These are phyloP conservation scores for cattle (Bos taurus) DNA, from an alignment of 2,113 vertebrate species.

Conservation along the genomic window DNA sequence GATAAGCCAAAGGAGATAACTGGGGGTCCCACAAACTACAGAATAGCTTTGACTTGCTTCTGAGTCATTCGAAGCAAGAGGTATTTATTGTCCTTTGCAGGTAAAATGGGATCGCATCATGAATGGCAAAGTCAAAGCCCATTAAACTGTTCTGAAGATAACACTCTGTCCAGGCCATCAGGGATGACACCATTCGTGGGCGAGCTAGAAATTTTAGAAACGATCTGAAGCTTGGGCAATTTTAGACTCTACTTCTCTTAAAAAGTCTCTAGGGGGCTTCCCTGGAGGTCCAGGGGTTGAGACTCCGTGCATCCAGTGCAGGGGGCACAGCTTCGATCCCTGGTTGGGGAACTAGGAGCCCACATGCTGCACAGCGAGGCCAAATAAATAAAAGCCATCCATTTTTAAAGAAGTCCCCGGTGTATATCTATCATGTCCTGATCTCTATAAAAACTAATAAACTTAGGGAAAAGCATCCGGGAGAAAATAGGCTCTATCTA, in stretches of 20 bases:
- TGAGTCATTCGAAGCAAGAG: conserved; percentile 34
- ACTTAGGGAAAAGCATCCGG: background rate
- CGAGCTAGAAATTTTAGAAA: conserved; percentile 16
- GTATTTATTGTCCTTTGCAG: conserved; percentile 62
- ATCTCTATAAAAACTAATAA: background rate
- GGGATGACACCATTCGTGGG: background rate
- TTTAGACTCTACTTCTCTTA: background rate
- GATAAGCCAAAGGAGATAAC: conserved; percentile 56
- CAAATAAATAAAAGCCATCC: background rate
- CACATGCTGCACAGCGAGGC: background rate
- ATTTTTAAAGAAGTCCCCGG: background rate
- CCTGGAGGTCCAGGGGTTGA: background rate
- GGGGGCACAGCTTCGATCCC: background rate
- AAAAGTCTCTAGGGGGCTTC: background rate
- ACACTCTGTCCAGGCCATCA: background rate
- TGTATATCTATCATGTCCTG: too few species aligned
- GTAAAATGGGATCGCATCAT: conserved; percentile 57
- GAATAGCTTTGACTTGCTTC: conserved; percentile 63
- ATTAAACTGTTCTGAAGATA: conserved; percentile 11
- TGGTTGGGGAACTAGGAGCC: background rate
- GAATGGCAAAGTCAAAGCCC: conserved; percentile 61
- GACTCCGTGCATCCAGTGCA: rapidly evolving
- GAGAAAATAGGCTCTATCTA: background rate
- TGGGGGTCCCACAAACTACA: conserved; percentile 46
- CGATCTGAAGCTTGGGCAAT: background rate